phyloP scores from a whole-genome alignment of 2,113 vertebrate species.

The Platichthys stellatus region DNA sequence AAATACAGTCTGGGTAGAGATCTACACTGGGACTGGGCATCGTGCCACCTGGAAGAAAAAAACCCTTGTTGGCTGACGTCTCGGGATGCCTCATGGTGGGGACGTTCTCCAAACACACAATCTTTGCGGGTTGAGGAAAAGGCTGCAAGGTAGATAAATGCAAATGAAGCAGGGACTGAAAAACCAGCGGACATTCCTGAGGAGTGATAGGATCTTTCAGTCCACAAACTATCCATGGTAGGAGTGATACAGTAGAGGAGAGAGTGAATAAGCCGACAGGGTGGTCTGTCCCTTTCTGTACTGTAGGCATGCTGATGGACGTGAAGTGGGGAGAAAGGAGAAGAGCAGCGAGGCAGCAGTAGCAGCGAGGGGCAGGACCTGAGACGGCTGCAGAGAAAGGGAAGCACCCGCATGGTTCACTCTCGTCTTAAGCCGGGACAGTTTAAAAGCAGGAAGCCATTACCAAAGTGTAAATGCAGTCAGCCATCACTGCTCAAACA shows the following conservation, averaged over 20 bases:
- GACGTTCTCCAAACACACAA: slow-evolving; percentile 55
- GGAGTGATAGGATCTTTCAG: slow-evolving; percentile 68
- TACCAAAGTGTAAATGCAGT: slow-evolving; percentile 78
- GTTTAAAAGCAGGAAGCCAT: slow-evolving; percentile 78
- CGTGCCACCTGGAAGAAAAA: slow-evolving; percentile 25
- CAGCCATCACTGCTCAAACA: slow-evolving; percentile 74
- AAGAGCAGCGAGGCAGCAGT: slow-evolving; percentile 15
- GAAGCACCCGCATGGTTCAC: slow-evolving; percentile 37
- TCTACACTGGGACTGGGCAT: slow-evolving; percentile 14
- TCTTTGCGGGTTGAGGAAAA: slow-evolving; percentile 49
- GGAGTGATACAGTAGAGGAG: slow-evolving; percentile 53
- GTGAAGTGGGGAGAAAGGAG: background rate
- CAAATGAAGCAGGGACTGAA: slow-evolving; percentile 69
- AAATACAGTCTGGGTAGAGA: slow-evolving; percentile 5
- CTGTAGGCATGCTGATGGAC: slow-evolving; percentile 9
- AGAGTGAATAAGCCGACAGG: slow-evolving; percentile 56
- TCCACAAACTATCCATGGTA: slow-evolving; percentile 59
- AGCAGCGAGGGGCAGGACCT: slow-evolving; percentile 15
- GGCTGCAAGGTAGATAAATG: slow-evolving; percentile 74
- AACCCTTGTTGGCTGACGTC: slow-evolving; percentile 55
- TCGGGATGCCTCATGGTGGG: slow-evolving; percentile 46
- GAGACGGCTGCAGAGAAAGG: slow-evolving; percentile 5
- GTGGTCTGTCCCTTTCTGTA: slow-evolving; percentile 60
- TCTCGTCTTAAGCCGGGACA: slow-evolving; percentile 63
- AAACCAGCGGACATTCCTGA: slow-evolving; percentile 73